Base-by-base conservation (phyloP, 35 echinoderm and acorn worm genomes). In the Lytechinus variegatus region DNA sequence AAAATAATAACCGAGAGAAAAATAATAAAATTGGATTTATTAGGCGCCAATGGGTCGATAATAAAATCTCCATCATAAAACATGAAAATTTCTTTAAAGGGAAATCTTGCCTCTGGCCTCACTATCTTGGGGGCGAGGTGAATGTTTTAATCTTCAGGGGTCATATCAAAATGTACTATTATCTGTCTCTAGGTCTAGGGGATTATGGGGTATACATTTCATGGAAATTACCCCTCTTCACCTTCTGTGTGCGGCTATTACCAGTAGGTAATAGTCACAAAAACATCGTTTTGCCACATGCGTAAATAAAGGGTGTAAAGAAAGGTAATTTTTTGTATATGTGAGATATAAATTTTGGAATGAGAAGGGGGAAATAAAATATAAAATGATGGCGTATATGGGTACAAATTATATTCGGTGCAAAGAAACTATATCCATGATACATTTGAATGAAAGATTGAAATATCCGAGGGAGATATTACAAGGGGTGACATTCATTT, bases 31-130 rank as follows among this genome's bases (percentile, higher is more conserved):
- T 90, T 90, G 88, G 88, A 90, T 90, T 90, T 90, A 52, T 52
- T 54, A 90, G 88, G 88, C 88, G 88, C 88, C 88, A 90, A 90
- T 52, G 88, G 88, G 88, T 90, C 88, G 88, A 90, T 54, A 52
- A 90, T 90, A 90, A 90, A 90, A 79, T 16, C 66, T 90, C 16
- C 14, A 13, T 52, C 29, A 33, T 44, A 90, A 90, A 90, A 52
- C 33, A 90, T 90, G 52, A 44, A 54, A 90, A 44, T 28, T 52
- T 9, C n/a, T 79, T 79, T 79, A 79, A 79, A 79, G 66, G 66
- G 66, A 24, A 24, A 24, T 79, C 66, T 24, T 79, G 66, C 66
- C n/a, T 79, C 66, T 79, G 66, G 12, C 66, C 66, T 79, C 66
- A 19, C 66, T 24, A 79, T 79, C 14, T 79, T 4, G 66, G 66